These are phyloP conservation scores for Drosophila barbarae DNA, from an alignment of 2,888 invertebrate species.

Conservation along the genomic window DNA sequence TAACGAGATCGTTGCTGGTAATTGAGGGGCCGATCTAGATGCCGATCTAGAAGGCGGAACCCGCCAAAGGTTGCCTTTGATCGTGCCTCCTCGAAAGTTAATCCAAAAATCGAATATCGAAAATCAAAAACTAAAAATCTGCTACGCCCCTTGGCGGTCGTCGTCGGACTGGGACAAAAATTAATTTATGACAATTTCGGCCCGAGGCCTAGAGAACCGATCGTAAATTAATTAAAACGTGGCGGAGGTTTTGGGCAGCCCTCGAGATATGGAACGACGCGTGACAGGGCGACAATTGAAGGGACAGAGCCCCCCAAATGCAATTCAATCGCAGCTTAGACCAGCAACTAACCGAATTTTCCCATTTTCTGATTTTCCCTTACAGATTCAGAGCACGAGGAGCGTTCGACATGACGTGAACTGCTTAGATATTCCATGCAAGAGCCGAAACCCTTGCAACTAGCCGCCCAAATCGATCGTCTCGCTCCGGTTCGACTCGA, in stretches of 20 bases:
- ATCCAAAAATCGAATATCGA: slow-evolving; percentile 13
- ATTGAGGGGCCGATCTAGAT: slow-evolving; percentile 63
- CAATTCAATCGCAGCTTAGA: slow-evolving; percentile 52
- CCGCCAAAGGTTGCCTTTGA: slow-evolving; percentile 42
- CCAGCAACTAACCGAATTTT: slow-evolving; percentile 24
- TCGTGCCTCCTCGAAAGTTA: slow-evolving; percentile 24
- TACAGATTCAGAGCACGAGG: slow-evolving; percentile 65
- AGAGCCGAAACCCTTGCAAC: slow-evolving; percentile 56
- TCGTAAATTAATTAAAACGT: slow-evolving; percentile 65
- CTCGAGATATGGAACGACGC: slow-evolving; percentile 57
- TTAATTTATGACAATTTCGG: slow-evolving; percentile 56
- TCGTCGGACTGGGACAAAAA: slow-evolving; percentile 38
- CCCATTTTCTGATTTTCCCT: slow-evolving; percentile 35
- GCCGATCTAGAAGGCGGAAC: slow-evolving; percentile 60
- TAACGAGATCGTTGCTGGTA: slow-evolving; percentile 70
- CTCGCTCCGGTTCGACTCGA: slow-evolving; percentile 40
- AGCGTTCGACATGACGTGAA: slow-evolving; percentile 62
- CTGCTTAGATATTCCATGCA: slow-evolving; percentile 64
- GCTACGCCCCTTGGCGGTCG: slow-evolving; percentile 55
- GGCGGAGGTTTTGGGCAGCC: slow-evolving; percentile 31
- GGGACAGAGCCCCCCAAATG: slow-evolving; percentile 50
- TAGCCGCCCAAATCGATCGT: slow-evolving; percentile 59
- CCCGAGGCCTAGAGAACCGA: slow-evolving; percentile 27
- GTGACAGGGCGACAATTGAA: slow-evolving; percentile 49
- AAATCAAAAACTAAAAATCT: slow-evolving; percentile 28